Evolutionary conservation across 2,113 vertebrate species (phyloP).

Genomic region (Monarcha castaneiventris): DNA sequence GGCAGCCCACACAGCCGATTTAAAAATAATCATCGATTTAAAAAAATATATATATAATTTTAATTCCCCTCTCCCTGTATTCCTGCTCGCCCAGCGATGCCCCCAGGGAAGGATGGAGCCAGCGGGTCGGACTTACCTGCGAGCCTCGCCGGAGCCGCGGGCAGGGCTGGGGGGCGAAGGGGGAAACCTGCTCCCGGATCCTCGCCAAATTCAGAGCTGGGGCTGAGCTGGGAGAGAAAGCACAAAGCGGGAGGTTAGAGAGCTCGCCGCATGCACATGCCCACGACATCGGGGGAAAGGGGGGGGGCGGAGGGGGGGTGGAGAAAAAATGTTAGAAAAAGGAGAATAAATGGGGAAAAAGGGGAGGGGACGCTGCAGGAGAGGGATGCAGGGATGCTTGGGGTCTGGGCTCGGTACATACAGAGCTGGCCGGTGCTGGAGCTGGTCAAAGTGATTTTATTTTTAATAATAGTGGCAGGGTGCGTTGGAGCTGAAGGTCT

Average conservation of each 20-base stretch:
- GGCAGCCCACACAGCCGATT: neutral
- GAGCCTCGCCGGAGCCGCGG: conserved; percentile 24
- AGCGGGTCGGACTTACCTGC: conserved; percentile 69
- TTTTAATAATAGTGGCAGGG: conserved; percentile 73
- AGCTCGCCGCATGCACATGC: conserved; percentile 60
- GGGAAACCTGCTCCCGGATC: conserved; percentile 39
- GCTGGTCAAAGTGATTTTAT: conserved; percentile 68
- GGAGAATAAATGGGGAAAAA: conserved; percentile 37
- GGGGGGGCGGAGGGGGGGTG: neutral
- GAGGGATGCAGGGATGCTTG: conserved; percentile 21
- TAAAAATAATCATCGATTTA: neutral
- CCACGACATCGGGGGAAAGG: neutral
- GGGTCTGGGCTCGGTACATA: conserved; percentile 64
- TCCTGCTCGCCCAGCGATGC: neutral
- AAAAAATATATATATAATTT: neutral
- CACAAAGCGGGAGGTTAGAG: conserved; percentile 73
- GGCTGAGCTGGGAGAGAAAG: conserved; percentile 72
- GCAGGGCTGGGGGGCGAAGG: neutral
- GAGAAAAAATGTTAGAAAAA: conserved; percentile 28
- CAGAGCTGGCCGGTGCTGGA: conserved; percentile 64
- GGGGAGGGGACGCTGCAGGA: conserved; percentile 26
- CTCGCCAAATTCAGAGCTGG: conserved; percentile 53
- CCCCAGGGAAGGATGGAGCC: neutral
- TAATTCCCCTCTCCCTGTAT: neutral
- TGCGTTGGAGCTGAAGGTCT: conserved; percentile 83